These are phyloP conservation scores for Ligdia adustata DNA, from an alignment of 2,888 invertebrate genomes.

Conservation along the genomic window DNA sequence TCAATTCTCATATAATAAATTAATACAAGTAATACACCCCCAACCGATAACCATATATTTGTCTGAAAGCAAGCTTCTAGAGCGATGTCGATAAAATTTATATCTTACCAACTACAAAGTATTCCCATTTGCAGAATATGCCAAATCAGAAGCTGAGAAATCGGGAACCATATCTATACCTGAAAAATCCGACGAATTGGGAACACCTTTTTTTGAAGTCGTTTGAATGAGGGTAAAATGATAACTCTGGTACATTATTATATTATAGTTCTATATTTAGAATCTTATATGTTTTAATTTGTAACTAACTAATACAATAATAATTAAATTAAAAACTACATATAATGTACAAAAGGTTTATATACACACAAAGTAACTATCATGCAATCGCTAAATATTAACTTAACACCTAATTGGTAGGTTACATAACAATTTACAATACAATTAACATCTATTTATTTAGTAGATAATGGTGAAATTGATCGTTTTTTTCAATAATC, in stretches of 20 bases:
- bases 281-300: slow-evolving; percentile 78
- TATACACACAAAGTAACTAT: slow-evolving; percentile 68
- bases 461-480: slow-evolving; percentile 42
- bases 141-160: too few relatives aligned
- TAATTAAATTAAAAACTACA: slow-evolving; percentile 79
- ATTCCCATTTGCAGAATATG: too few relatives aligned
- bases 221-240: slow-evolving; percentile 25
- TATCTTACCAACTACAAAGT: too few relatives aligned
- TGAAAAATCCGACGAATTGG: too few relatives aligned
- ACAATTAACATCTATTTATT: slow-evolving; percentile 52
- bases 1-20: too few relatives aligned
- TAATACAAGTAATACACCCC: too few relatives aligned
- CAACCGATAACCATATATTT: too few relatives aligned
- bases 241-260: slow-evolving; percentile 49
- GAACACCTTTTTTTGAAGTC: too few relatives aligned
- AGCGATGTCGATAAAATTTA: too few relatives aligned
- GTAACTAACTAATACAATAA: slow-evolving; percentile 69
- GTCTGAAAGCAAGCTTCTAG: too few relatives aligned
- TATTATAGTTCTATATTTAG: slow-evolving; percentile 74
- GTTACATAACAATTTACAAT: slow-evolving; percentile 67
- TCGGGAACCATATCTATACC: too few relatives aligned
- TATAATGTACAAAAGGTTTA: slow-evolving; percentile 76
- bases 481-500: slow-evolving; percentile 53
- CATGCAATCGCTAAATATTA: slow-evolving; percentile 61
- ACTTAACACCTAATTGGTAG: slow-evolving; percentile 69